A percentile compares a stretch with the other conserved stretches of the same genome.
Conservation (phyloP, 2,888 invertebrate species). For the Camponotus fellah region DNA sequence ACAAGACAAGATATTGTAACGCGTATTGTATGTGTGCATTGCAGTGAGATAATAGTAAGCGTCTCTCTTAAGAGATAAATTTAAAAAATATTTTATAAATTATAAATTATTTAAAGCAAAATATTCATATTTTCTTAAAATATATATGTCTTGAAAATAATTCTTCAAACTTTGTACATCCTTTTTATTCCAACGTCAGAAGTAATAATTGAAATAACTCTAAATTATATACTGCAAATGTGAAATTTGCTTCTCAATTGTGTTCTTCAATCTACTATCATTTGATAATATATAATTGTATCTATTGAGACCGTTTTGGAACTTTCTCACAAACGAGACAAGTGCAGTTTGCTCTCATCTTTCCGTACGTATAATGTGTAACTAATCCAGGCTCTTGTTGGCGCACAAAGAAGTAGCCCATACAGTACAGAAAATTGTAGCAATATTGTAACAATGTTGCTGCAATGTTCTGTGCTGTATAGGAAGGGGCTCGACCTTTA, state of each 20-base stretch:
- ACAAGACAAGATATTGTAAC: not conserved
- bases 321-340: not conserved
- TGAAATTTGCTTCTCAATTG: not conserved
- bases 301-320: not conserved
- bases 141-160: not conserved
- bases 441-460: too few species aligned
- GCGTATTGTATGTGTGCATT: not conserved
- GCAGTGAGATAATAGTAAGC: conserved; percentile 25
- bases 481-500: conserved; percentile 80
- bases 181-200: not conserved
- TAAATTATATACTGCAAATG: not conserved
- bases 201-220: not conserved
- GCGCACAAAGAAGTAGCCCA: conserved; percentile 81
- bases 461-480: too few species aligned
- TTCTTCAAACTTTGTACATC: not conserved
- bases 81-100: conserved; percentile 23
- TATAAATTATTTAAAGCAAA: conserved; percentile 38
- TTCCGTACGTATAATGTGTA: conserved; percentile 60
- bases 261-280: not conserved
- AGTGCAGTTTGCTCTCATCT: conserved; percentile 64
- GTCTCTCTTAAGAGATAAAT: not conserved
- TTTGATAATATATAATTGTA: not conserved
- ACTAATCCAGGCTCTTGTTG: conserved; percentile 81
- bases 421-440: too few species aligned
- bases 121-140: not conserved